Base-by-base conservation (phyloP, 2,888 invertebrate species). In the Spicauda simplicius region DNA sequence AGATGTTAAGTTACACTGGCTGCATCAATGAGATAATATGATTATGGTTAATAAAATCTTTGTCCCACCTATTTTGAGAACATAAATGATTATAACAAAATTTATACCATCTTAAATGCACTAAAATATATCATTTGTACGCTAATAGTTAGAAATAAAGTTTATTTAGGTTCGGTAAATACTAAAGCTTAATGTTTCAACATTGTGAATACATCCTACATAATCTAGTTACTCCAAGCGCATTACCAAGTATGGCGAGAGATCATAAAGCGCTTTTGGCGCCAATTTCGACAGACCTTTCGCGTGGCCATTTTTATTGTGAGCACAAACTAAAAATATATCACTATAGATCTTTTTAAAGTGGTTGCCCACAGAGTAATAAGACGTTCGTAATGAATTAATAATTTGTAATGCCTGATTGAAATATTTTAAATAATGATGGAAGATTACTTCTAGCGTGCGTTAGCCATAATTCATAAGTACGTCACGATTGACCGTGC, bases 141-240 rank as follows among this genome's bases (percentile, higher is more conserved):
- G 25, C 25, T 25, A n/a, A n/a, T n/a, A n/a, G n/a, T n/a, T 25
- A 4, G 25, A 25, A 5, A 5, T 2, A 25, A 25, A 25, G 2
- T 25, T 25, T 25, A 25, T 5, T 4, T 5, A 2, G 25, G 5
- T 25, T 25, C 25, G 25, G 25, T 25, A 25, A 25, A 25, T 25
- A 25, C 25, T n/a, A n/a, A n/a, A 25, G 5, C 5, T 25, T 25
- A 4, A 25, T 25, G 2, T 25, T 25, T 25, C 5, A 4, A 25
- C 25, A 19, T 41, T 54, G n/a, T 63, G 55, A 63, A 56, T 14
- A 20, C 6, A 19, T 18, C 30, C 37, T 58, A 52, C 57, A 20
- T 64, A 70, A 69, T 69, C 65, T 71, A 54, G 70, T 72, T 71
- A 69, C 70, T 72, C 70, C 71, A 69, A 70, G 70, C 71, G 69